Percentiles rank a stretch among this genome's conserved stretches.
These are phyloP conservation scores for Cheilinus undulatus DNA, from an alignment of 2,113 vertebrate species.

Conservation along the genomic window DNA sequence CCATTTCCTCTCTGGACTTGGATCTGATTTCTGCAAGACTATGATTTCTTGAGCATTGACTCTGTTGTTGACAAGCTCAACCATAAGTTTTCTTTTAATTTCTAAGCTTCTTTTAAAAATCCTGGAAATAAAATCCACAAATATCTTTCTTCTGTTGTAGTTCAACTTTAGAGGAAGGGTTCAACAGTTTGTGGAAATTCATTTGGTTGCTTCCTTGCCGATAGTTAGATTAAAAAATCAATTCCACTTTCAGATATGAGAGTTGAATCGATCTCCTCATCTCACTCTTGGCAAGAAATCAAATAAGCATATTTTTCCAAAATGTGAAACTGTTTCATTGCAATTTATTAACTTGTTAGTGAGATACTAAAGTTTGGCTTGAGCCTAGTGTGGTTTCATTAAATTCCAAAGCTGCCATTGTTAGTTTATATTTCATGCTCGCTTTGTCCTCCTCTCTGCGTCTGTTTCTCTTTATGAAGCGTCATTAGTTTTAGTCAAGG, in stretches of 20 bases:
- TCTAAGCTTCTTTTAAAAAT: neutral
- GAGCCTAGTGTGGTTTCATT: slow-evolving; percentile 46
- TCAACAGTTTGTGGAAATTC: neutral
- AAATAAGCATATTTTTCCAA: slow-evolving; percentile 12
- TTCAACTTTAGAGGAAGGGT: neutral
- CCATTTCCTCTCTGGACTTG: too few species aligned
- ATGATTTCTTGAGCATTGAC: too few species aligned
- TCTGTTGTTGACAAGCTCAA: too few species aligned
- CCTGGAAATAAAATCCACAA: neutral
- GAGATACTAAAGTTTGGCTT: slow-evolving; percentile 12
- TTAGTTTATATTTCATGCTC: slow-evolving; percentile 19
- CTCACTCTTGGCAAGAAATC: slow-evolving; percentile 2
- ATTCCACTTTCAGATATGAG: neutral
- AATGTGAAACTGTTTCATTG: slow-evolving; percentile 15
- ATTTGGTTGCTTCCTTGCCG: neutral
- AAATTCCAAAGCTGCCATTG: slow-evolving; percentile 30
- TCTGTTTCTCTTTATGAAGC: slow-evolving; percentile 61
- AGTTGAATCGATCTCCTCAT: neutral
- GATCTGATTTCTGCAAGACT: too few species aligned
- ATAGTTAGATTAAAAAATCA: neutral
- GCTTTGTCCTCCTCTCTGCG: slow-evolving; percentile 22
- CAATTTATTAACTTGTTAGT: slow-evolving; percentile 1
- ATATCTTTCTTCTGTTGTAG: neutral
- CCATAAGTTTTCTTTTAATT: too few species aligned
- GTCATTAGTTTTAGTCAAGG: slow-evolving; percentile 57